Conservation (phyloP, 1,140 invertebrate genomes). For the Acyrthosiphon pisum region DNA sequence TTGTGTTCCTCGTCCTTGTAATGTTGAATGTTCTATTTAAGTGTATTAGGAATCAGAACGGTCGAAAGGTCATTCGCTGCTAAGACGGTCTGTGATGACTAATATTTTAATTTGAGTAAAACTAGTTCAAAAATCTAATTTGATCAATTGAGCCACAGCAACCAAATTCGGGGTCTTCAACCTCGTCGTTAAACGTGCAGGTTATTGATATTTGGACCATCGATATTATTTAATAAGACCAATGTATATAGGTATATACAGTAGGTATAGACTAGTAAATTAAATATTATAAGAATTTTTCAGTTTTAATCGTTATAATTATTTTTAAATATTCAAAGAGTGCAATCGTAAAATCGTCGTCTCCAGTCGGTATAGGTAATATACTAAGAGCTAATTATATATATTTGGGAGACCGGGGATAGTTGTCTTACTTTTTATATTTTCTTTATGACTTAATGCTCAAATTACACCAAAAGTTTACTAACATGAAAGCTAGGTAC, state of each 20-base stretch:
- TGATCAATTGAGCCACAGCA: neutral
- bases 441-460: too few relatives aligned
- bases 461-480: too few relatives aligned
- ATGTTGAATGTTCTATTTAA: neutral
- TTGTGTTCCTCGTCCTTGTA: neutral
- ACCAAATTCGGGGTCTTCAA: neutral
- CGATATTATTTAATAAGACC: neutral
- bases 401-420: too few relatives aligned
- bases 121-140: constrained; percentile 1
- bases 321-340: neutral
- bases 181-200: neutral
- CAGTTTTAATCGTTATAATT: neutral
- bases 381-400: neutral
- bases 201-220: neutral
- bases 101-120: neutral
- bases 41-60: neutral
- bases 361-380: neutral
- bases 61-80: neutral
- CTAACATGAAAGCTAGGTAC: too few relatives aligned
- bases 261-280: neutral
- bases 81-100: neutral
- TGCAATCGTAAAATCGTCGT: neutral
- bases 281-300: neutral
- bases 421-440: too few relatives aligned
- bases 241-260: neutral